Percentiles rank a stretch among this genome's conserved stretches.
Evolutionary conservation across 2,113 vertebrate genomes (phyloP).

Genomic region (Syrmaticus mikado): DNA sequence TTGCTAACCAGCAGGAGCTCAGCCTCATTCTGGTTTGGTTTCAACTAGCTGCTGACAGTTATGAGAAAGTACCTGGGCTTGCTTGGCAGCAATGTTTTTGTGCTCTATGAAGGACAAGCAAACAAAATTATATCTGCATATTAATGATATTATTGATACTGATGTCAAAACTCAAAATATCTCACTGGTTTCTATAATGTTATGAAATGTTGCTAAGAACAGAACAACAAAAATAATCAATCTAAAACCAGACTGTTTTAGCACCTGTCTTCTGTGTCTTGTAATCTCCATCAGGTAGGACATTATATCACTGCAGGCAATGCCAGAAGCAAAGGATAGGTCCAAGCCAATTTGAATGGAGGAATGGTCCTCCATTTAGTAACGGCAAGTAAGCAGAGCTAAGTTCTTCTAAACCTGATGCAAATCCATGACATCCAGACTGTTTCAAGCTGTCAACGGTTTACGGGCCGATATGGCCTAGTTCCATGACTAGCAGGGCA

Average conservation of each 20-base stretch:
- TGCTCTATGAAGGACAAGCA: not conserved
- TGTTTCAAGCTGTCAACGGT: not conserved
- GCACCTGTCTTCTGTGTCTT: not conserved
- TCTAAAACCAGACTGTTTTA: not conserved
- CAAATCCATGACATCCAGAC: not conserved
- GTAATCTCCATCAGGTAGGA: not conserved
- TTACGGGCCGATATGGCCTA: too few species aligned
- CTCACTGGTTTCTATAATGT: not conserved
- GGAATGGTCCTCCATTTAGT: not conserved
- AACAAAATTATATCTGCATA: not conserved
- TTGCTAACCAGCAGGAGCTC: not conserved
- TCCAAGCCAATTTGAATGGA: not conserved
- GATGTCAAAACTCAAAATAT: not conserved
- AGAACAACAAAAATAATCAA: not conserved
- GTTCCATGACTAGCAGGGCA: too few species aligned
- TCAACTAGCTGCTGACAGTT: not conserved
- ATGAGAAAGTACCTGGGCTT: not conserved
- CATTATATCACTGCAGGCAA: not conserved
- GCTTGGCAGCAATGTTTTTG: not conserved
- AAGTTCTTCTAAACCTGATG: not conserved
- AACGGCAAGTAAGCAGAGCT: not conserved
- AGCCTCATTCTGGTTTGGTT: not conserved
- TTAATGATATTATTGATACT: not conserved
- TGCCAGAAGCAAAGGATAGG: not conserved
- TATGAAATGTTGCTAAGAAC: not conserved